phyloP scores from a whole-genome alignment of 2,113 vertebrate genomes.

The Actenoides hombroni region DNA sequence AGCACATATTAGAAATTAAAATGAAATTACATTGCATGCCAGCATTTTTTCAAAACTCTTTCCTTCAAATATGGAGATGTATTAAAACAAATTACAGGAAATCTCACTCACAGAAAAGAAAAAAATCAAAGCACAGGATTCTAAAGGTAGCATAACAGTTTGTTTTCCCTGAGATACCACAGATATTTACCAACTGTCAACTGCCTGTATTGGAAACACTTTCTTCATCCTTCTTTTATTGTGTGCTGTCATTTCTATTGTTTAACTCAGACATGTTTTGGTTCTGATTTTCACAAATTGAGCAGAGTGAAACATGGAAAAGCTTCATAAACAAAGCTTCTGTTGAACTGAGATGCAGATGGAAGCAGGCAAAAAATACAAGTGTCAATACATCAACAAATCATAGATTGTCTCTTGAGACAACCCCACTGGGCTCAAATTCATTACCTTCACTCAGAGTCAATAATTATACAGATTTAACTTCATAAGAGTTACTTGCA shows the following conservation, averaged over 20 bases:
- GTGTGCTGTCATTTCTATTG: neutral
- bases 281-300: neutral
- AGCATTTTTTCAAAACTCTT: neutral
- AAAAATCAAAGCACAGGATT: neutral
- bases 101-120: neutral
- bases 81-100: neutral
- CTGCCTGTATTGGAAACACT: neutral
- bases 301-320: neutral
- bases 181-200: neutral
- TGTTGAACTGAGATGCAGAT: neutral
- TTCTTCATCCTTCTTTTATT: neutral
- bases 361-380: neutral
- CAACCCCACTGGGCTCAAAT: neutral
- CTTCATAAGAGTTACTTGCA: neutral
- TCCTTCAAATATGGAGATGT: neutral
- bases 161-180: neutral
- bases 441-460: neutral
- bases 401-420: neutral
- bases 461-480: neutral
- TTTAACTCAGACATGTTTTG: neutral
- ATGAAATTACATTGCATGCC: neutral
- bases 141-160: neutral
- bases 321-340: neutral
- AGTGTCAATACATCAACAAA: neutral
- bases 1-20: neutral